Percentiles rank a stretch among this genome's conserved stretches.
These are phyloP conservation scores for Andinoacara biseriatus DNA, from an alignment of 2,113 vertebrate species.

Conservation along the genomic window DNA sequence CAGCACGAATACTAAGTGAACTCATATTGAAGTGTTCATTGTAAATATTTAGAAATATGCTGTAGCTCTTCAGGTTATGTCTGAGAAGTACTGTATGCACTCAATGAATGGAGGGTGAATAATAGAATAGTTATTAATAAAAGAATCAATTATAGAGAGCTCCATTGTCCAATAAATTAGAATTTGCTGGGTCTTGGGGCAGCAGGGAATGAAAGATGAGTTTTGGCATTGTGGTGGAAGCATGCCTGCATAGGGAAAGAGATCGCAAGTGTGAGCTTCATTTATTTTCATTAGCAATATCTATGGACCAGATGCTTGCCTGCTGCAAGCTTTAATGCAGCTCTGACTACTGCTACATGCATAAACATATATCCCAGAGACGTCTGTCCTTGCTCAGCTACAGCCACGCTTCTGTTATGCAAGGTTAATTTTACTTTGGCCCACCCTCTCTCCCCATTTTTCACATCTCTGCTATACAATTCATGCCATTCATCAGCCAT, in stretches of 20 bases:
- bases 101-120: neutral
- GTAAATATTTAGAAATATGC: neutral
- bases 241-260: conserved; percentile 39
- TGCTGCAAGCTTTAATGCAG: conserved; percentile 61
- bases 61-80: neutral
- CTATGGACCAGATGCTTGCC: conserved; percentile 58
- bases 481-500: conserved; percentile 69
- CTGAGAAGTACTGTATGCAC: neutral
- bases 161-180: conserved; percentile 20
- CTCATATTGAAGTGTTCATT: conserved; percentile 13
- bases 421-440: conserved; percentile 65
- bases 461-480: conserved; percentile 55
- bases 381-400: conserved; percentile 58
- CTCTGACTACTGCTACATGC: conserved; percentile 58
- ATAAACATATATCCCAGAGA: conserved; percentile 68
- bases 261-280: conserved; percentile 56
- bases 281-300: conserved; percentile 76
- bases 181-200: conserved; percentile 19
- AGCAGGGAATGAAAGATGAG: conserved; percentile 41
- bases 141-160: conserved; percentile 34
- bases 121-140: conserved; percentile 2
- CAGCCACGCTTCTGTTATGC: conserved; percentile 58
- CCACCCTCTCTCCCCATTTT: conserved; percentile 48
- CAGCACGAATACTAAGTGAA: neutral
- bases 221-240: conserved; percentile 50